Evolutionary conservation across 1,140 invertebrate species (phyloP).

Genomic region (Pollicipes pollicipes): DNA sequence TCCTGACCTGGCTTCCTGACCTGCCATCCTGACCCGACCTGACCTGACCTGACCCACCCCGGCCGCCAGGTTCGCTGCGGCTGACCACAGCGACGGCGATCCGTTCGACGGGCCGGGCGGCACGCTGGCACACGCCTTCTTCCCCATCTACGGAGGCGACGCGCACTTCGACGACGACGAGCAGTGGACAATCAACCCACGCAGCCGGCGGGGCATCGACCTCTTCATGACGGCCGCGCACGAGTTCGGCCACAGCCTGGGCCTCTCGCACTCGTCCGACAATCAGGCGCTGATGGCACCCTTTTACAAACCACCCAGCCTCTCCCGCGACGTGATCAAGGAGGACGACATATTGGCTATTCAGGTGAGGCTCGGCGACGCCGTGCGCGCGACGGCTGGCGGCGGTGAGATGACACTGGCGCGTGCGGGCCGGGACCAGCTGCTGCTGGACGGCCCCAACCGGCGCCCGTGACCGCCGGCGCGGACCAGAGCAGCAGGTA

Average conservation of each 20-base stretch:
- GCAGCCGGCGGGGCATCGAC: constrained; percentile 41
- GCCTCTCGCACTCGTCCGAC: constrained; percentile 72
- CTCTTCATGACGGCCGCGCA: constrained; percentile 81
- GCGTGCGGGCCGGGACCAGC: no score
- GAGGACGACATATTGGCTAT: constrained; percentile 55
- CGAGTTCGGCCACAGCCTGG: constrained; percentile 84
- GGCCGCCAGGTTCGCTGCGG: constrained; percentile 33
- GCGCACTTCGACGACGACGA: constrained; percentile 87
- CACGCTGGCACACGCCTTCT: constrained; percentile 83
- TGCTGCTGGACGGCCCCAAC: no score
- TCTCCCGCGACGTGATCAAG: constrained; percentile 48
- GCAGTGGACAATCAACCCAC: constrained; percentile 33
- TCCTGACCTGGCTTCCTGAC: no score
- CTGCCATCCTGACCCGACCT: constrained; percentile 18
- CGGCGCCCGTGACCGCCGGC: no score
- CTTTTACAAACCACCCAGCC: constrained; percentile 60
- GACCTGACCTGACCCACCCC: neutral
- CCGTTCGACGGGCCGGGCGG: constrained; percentile 74
- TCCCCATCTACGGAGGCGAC: constrained; percentile 57
- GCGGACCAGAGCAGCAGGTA: no score
- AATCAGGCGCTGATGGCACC: constrained; percentile 82
- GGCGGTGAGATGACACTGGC: no score
- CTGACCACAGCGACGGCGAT: constrained; percentile 53
- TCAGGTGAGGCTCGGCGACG: constrained; percentile 17
- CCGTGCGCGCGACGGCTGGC: no score